Conservation (phyloP, 1,140 invertebrate genomes). For the Frieseomelitta varia region DNA sequence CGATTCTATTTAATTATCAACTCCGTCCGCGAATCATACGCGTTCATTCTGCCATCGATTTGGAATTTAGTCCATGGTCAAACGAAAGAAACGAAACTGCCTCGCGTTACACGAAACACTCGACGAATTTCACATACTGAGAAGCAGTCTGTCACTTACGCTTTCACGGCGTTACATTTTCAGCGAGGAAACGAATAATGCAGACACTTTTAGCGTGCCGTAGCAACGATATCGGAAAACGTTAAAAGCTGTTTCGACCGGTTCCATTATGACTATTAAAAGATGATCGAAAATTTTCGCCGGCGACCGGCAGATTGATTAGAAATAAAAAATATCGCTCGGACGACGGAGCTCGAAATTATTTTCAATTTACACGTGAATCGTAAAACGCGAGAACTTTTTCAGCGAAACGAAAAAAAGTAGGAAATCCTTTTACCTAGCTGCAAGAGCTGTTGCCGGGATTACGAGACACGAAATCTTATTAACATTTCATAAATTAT, state of each 20-base stretch:
- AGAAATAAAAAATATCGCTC: background rate
- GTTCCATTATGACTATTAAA: background rate
- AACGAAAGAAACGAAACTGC: background rate
- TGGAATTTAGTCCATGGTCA: background rate
- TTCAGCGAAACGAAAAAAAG: too few relatives aligned
- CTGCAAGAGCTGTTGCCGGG: too few relatives aligned
- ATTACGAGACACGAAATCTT: background rate
- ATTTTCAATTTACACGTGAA: too few relatives aligned
- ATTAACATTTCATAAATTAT: background rate
- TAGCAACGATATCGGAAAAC: slow-evolving; percentile 13
- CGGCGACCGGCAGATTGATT: background rate
- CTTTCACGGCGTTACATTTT: slow-evolving; percentile 9
- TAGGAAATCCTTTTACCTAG: too few relatives aligned
- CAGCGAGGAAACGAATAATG: background rate
- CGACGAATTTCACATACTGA: background rate
- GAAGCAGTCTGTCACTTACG: too few relatives aligned
- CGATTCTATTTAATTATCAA: slow-evolving; percentile 23
- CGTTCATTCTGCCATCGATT: background rate
- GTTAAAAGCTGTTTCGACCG: slow-evolving; percentile 9
- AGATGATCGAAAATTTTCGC: background rate
- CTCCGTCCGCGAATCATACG: slow-evolving; percentile 9
- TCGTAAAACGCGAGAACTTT: background rate
- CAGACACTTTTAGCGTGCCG: background rate
- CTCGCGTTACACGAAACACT: background rate
- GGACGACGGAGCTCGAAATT: background rate